A percentile compares a stretch with the other conserved stretches of the same genome.
Conservation (phyloP, 2,888 invertebrate genomes). For the Chelonus formosanus region DNA sequence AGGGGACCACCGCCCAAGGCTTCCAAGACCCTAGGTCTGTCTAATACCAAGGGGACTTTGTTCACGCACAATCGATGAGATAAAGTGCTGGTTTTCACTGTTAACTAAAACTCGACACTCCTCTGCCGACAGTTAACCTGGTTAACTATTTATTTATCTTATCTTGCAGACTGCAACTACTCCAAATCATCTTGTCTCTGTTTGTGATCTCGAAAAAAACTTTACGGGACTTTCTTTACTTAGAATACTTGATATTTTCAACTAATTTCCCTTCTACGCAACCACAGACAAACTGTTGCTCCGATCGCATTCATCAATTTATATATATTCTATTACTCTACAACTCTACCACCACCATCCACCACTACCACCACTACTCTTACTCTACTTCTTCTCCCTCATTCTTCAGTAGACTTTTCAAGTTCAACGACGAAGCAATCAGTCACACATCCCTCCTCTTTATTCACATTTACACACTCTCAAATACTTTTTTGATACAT, state of each 20-base stretch:
- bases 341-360: not conserved
- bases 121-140: not conserved
- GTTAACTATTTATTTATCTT: constrained; percentile 8
- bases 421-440: constrained; percentile 21
- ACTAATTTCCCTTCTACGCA: constrained; percentile 19
- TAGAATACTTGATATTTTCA: not conserved
- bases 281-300: constrained; percentile 55
- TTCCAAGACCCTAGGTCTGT: constrained; percentile 55
- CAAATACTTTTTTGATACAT: not conserved
- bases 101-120: not conserved
- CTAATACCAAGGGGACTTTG: constrained; percentile 58
- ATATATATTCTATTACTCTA: constrained; percentile 22
- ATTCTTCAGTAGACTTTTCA: constrained; percentile 8
- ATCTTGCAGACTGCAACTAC: not conserved
- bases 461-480: not conserved
- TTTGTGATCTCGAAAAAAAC: too few species aligned
- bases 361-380: too few species aligned
- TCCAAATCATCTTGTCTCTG: not conserved
- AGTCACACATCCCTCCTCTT: constrained; percentile 12
- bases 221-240: not conserved
- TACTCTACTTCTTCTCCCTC: not conserved
- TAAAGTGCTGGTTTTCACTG: constrained; percentile 14
- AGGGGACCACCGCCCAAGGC: constrained; percentile 58
- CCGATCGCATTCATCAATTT: constrained; percentile 31
- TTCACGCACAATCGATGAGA: constrained; percentile 48